phyloP scores from a whole-genome alignment of 2,888 invertebrate species.

The Brachypterus glaber region DNA sequence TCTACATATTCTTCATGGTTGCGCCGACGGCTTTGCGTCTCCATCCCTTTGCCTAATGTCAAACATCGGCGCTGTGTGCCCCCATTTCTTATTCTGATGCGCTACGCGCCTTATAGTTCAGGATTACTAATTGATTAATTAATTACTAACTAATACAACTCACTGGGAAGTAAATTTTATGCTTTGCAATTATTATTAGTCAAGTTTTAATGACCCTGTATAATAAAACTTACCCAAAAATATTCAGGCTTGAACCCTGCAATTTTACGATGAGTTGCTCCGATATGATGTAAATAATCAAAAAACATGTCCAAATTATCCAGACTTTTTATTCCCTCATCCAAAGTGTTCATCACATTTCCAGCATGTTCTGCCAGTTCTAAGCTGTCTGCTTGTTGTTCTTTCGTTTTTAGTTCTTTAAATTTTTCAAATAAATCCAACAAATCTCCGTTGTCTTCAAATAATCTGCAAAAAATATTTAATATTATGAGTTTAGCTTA shows the following conservation, averaged over 20 bases:
- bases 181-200: too few relatives aligned
- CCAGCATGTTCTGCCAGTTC: slow-evolving; percentile 80
- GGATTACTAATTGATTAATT: too few relatives aligned
- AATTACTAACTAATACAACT: too few relatives aligned
- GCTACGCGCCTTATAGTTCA: too few relatives aligned
- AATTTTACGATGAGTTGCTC: slow-evolving; percentile 73
- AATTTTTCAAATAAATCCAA: slow-evolving; percentile 74
- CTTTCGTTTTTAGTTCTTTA: slow-evolving; percentile 65
- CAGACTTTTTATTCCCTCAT: slow-evolving; percentile 78
- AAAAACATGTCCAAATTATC: slow-evolving; percentile 80
- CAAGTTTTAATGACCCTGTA: too few relatives aligned
- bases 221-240: slow-evolving; percentile 71
- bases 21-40: too few relatives aligned
- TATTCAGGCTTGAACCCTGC: slow-evolving; percentile 77
- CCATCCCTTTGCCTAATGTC: too few relatives aligned
- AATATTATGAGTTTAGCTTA: not conserved
- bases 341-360: slow-evolving; percentile 81
- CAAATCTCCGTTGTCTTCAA: slow-evolving; percentile 75
- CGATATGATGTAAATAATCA: slow-evolving; percentile 72
- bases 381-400: slow-evolving; percentile 71
- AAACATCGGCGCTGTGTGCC: too few relatives aligned
- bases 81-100: too few relatives aligned
- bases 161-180: too few relatives aligned
- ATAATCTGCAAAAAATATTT: slow-evolving; percentile 54
- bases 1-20: too few relatives aligned